phyloP scores from a whole-genome alignment of 1,140 invertebrate genomes.

The Papilio glaucus region DNA sequence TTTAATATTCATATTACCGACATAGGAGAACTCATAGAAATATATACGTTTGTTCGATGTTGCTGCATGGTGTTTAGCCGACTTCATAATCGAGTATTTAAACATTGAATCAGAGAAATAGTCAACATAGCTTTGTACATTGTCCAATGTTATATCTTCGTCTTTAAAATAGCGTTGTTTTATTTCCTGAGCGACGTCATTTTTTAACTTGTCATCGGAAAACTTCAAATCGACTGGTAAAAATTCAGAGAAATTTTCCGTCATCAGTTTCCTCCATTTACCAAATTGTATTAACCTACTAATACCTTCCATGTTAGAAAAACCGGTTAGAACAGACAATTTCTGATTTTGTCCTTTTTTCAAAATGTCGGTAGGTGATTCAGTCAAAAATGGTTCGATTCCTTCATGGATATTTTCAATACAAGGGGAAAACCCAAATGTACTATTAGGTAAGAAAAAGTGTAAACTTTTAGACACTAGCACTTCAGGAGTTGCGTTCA shows the following conservation, averaged over 20 bases:
- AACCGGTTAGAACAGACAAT: conserved; percentile 67
- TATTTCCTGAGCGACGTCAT: conserved; percentile 54
- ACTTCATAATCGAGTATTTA: conserved; percentile 69
- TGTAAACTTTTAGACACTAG: conserved; percentile 63
- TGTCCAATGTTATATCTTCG: conserved; percentile 56
- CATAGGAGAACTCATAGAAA: conserved; percentile 73
- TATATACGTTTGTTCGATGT: conserved; percentile 55
- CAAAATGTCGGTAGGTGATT: conserved; percentile 66
- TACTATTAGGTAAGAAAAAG: conserved; percentile 72
- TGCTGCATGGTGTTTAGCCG: conserved; percentile 61
- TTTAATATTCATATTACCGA: conserved; percentile 67
- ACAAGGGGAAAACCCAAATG: conserved; percentile 74
- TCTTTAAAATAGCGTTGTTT: conserved; percentile 68
- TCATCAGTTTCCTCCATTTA: conserved; percentile 71
- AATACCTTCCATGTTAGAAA: conserved; percentile 75
- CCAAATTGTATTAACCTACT: conserved; percentile 68
- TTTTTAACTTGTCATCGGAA: conserved; percentile 53
- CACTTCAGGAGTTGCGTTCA: conserved; percentile 54
- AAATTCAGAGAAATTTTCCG: conserved; percentile 65
- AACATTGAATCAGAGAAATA: conserved; percentile 78
- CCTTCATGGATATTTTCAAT: conserved; percentile 65
- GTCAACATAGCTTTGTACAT: conserved; percentile 62
- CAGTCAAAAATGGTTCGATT: conserved; percentile 65
- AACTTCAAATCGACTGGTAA: conserved; percentile 70
- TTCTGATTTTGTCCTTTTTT: conserved; percentile 56